Evolutionary conservation across 2,113 vertebrate species (phyloP), one percentile per base, ranked within the genome.

Genomic region (Zeus faber): DNA sequence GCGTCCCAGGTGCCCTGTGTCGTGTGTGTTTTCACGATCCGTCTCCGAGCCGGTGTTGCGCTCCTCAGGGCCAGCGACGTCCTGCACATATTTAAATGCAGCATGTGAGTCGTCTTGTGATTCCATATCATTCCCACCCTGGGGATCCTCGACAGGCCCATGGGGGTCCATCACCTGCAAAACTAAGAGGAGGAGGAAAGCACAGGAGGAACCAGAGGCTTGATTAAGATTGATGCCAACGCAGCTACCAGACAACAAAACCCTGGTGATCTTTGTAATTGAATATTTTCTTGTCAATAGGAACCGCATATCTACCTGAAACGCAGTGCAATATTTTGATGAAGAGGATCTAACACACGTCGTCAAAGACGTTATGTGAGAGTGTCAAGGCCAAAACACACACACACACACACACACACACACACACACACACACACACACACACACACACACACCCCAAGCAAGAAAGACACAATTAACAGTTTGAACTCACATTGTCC

Each of bases 401-500:
- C 33, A 29, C 27, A 37, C 33, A 4, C 33, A 37, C 31, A 33
- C 2, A 3, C 16, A 44, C n/a, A n/a, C n/a, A n/a, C n/a, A n/a
- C n/a, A n/a, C n/a, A n/a, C n/a, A n/a, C n/a, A n/a, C n/a, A n/a
- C n/a, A n/a, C n/a, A n/a, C n/a, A n/a, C n/a, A n/a, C n/a, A n/a
- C n/a, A n/a, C n/a, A n/a, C n/a, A n/a, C n/a, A n/a, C n/a, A n/a
- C n/a, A n/a, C n/a, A n/a, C n/a, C n/a, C n/a, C n/a, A n/a, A n/a
- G n/a, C n/a, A n/a, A n/a, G n/a, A n/a, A 40, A 17, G 16, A 43
- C 1, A 8, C 1, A 35, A 31, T 58, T 20, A 52, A 8, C 21
- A 21, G 51, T 54, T 47, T 31, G 4, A 56, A 83, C 81, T 80
- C 58, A 84, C 80, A 40, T 63, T 58, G 23, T 37, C 2, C 6